Conservation (phyloP, 2,797 vertebrate species). For the Alca torda region DNA sequence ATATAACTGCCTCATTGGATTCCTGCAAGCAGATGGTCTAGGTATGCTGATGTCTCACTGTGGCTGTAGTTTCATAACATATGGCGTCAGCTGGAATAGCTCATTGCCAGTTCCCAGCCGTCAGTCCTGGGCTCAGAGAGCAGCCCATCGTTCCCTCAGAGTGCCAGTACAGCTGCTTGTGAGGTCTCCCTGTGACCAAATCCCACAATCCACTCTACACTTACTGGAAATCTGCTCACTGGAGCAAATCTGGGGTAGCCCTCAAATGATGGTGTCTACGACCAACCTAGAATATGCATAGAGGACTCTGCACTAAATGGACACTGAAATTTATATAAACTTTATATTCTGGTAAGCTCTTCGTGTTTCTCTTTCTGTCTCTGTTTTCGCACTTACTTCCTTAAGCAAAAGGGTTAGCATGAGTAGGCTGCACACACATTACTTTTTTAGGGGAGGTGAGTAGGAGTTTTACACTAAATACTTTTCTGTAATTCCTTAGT, state of each 20-base stretch:
- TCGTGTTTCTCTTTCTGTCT: neutral
- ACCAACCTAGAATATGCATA: neutral
- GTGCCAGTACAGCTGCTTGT: neutral
- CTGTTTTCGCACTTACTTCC: neutral
- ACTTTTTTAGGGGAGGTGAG: neutral
- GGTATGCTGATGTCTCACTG: neutral
- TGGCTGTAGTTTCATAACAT: neutral
- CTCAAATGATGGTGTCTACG: neutral
- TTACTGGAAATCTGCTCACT: neutral
- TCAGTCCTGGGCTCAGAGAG: neutral
- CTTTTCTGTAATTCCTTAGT: neutral
- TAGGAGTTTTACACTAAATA: constrained; percentile 8
- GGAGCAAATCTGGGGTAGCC: neutral
- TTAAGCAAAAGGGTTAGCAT: neutral
- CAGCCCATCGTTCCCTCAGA: rapidly evolving
- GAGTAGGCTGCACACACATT: neutral
- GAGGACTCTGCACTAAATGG: neutral
- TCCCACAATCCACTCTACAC: neutral
- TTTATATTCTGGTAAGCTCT: neutral
- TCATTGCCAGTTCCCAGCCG: neutral
- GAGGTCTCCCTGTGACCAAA: neutral
- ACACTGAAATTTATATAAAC: neutral
- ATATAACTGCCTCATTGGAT: neutral
- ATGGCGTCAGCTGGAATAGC: neutral
- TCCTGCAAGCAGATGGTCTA: neutral